These are phyloP conservation scores for Neria commutata DNA, from an alignment of 2,888 invertebrate genomes.

Conservation along the genomic window DNA sequence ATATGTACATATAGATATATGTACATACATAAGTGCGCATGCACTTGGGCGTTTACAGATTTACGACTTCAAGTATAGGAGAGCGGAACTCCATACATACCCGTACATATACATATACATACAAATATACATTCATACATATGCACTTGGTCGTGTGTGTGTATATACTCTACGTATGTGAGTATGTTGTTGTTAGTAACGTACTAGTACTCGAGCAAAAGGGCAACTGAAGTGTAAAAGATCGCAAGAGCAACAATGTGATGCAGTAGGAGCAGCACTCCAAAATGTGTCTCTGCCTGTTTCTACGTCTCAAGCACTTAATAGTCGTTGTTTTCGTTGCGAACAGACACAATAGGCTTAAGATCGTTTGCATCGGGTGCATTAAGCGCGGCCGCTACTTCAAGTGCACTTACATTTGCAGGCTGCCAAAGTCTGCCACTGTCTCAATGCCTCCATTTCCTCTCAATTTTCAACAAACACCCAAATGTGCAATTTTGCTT, in stretches of 20 bases:
- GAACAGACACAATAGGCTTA: slow-evolving; percentile 8
- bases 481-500: slow-evolving; percentile 49
- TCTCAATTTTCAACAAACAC: slow-evolving; percentile 43
- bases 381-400: not conserved
- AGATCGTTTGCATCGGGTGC: slow-evolving; percentile 12
- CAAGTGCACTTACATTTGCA: slow-evolving; percentile 1
- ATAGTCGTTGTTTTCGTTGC: too few relatives aligned
- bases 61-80: slow-evolving; percentile 39
- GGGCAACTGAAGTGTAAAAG: slow-evolving; percentile 32
- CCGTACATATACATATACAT: too few relatives aligned
- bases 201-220: slow-evolving; percentile 18
- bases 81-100: not conserved
- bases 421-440: slow-evolving; percentile 25
- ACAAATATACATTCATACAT: too few relatives aligned
- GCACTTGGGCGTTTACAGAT: slow-evolving; percentile 42
- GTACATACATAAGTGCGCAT: slow-evolving; percentile 14
- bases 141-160: too few relatives aligned
- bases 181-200: not conserved
- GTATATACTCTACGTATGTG: too few relatives aligned
- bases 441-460: slow-evolving; percentile 25
- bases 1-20: too few relatives aligned
- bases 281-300: not conserved
- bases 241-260: slow-evolving; percentile 16
- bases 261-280: not conserved
- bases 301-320: not conserved